Evolutionary conservation across 2,113 vertebrate species (phyloP).

Genomic region (Gymnorhina tibicen): DNA sequence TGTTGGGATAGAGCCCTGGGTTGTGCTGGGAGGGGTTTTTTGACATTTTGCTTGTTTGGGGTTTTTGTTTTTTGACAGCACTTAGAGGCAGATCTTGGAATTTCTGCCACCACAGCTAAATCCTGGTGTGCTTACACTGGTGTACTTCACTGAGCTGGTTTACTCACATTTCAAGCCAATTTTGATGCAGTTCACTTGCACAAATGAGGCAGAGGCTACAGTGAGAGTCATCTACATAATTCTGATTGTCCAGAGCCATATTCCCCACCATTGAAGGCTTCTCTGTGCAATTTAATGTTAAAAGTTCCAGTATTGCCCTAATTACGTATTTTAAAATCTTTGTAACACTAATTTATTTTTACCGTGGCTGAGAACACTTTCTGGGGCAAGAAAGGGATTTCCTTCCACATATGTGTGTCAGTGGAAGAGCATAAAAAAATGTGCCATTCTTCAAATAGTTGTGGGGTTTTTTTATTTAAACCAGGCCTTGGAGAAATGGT

Average conservation of each 20-base stretch:
- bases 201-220: background rate
- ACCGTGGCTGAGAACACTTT: background rate
- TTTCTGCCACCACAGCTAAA: background rate
- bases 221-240: background rate
- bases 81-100: background rate
- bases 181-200: background rate
- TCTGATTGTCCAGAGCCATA: background rate
- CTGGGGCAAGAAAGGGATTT: background rate
- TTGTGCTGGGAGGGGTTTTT: background rate
- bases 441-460: background rate
- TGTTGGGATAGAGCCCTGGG: background rate
- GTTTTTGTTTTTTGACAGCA: background rate
- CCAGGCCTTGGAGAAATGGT: background rate
- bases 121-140: background rate
- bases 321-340: background rate
- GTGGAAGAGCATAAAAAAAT: background rate
- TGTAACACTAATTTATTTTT: background rate
- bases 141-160: background rate
- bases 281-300: background rate
- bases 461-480: background rate
- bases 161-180: rapidly evolving
- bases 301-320: background rate
- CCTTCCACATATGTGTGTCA: background rate
- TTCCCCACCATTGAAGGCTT: background rate
- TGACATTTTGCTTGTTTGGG: background rate